phyloP scores from a whole-genome alignment of 2,888 invertebrate genomes.

The Hedychridium roseum region DNA sequence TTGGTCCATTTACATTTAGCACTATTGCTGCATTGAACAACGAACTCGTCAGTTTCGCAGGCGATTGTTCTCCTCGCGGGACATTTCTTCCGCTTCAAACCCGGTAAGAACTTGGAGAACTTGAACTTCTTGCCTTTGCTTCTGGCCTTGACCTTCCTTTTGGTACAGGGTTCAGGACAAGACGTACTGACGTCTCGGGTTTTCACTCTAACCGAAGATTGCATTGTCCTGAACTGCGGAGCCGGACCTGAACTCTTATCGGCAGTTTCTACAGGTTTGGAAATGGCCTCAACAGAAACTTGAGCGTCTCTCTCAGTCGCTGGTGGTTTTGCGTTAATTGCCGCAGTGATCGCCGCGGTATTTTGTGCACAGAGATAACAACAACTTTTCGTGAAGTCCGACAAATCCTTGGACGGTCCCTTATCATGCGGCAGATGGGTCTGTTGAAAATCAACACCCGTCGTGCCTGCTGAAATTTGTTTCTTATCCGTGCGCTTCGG shows the following conservation, averaged over 20 bases:
- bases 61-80: constrained; percentile 25
- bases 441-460: too few species aligned
- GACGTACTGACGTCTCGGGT: constrained; percentile 33
- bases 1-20: constrained; percentile 2
- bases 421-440: too few species aligned
- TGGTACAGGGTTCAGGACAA: neutral
- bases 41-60: constrained; percentile 25
- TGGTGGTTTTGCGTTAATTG: constrained; percentile 4
- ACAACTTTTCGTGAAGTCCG: constrained; percentile 39
- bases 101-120: constrained; percentile 17
- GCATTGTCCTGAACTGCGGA: constrained; percentile 20
- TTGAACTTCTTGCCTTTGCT: neutral
- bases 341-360: constrained; percentile 29
- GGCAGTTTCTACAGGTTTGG: constrained; percentile 2
- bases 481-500: too few species aligned
- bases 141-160: neutral
- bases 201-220: constrained; percentile 33
- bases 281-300: constrained; percentile 4
- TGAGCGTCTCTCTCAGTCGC: constrained; percentile 20
- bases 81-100: constrained; percentile 15
- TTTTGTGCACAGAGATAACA: constrained; percentile 43
- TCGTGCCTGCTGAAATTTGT: too few species aligned
- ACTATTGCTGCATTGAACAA: constrained; percentile 9
- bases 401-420: neutral
- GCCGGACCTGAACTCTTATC: constrained; percentile 28